A percentile compares a stretch with the other conserved stretches of the same genome.
These are phyloP conservation scores for Drosophila parvula DNA, from an alignment of 1,140 invertebrate species.

Conservation along the genomic window DNA sequence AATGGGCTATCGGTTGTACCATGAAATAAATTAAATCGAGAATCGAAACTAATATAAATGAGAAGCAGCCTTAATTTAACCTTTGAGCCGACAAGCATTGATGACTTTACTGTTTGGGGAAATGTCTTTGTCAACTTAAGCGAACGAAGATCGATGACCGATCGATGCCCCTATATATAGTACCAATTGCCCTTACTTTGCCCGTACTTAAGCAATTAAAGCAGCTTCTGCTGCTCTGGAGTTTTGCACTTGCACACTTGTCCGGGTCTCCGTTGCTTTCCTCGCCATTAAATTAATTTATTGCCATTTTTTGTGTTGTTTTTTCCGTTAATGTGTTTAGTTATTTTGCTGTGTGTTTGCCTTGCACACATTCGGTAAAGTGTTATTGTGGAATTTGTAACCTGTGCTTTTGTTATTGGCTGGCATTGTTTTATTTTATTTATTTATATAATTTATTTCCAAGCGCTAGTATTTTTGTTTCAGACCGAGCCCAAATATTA, in stretches of 20 bases:
- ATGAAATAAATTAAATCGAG: slow-evolving; percentile 34
- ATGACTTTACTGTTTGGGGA: neutral
- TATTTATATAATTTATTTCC: slow-evolving; percentile 14
- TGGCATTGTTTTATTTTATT: slow-evolving; percentile 20
- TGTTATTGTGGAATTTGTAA: slow-evolving; percentile 10
- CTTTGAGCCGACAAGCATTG: neutral
- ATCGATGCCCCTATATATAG: slow-evolving; percentile 11
- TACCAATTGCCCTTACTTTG: slow-evolving; percentile 8
- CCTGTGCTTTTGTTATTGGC: neutral
- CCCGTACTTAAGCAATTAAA: slow-evolving; percentile 48
- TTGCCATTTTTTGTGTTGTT: slow-evolving; percentile 42
- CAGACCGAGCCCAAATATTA: slow-evolving; percentile 12
- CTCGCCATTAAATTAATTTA: slow-evolving; percentile 66
- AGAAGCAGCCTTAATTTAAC: neutral
- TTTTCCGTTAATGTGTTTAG: slow-evolving; percentile 8
- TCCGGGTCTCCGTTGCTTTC: slow-evolving; percentile 24
- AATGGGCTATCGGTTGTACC: slow-evolving; percentile 28
- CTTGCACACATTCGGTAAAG: slow-evolving; percentile 18
- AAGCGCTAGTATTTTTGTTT: neutral
- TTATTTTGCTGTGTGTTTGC: slow-evolving; percentile 41
- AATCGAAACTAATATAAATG: slow-evolving; percentile 11
- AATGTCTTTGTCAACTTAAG: slow-evolving; percentile 18
- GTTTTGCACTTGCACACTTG: slow-evolving; percentile 25
- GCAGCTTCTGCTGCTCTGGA: slow-evolving; percentile 34
- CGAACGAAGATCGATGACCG: slow-evolving; percentile 36